These are phyloP conservation scores for Torymus auratus DNA, from an alignment of 2,888 invertebrate genomes.

Conservation along the genomic window DNA sequence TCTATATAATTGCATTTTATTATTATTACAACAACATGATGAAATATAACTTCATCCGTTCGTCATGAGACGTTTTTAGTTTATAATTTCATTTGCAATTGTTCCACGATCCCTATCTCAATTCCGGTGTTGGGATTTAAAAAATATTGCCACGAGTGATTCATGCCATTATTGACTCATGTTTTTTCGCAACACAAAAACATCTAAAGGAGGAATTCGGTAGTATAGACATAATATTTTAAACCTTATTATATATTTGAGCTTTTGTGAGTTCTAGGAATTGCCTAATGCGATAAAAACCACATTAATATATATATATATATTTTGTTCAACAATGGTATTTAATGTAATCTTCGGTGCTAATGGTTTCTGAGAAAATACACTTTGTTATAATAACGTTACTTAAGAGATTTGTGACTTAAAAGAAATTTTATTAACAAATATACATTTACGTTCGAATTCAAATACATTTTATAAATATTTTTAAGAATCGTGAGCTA, in stretches of 20 bases:
- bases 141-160: slow-evolving; percentile 15
- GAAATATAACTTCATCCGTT: too few relatives aligned
- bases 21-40: too few relatives aligned
- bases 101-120: background rate
- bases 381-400: too few relatives aligned
- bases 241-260: background rate
- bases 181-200: slow-evolving; percentile 14
- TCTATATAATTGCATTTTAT: too few relatives aligned
- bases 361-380: too few relatives aligned
- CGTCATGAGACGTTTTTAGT: too few relatives aligned
- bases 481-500: too few relatives aligned
- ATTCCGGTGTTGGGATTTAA: background rate
- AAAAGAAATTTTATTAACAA: too few relatives aligned
- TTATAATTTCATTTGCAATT: background rate
- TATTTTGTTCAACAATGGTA: background rate
- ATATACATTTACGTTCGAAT: too few relatives aligned
- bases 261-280: background rate
- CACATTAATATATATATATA: background rate
- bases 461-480: too few relatives aligned
- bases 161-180: slow-evolving; percentile 17
- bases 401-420: too few relatives aligned
- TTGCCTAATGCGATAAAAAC: slow-evolving; percentile 5
- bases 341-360: too few relatives aligned
- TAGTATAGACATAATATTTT: slow-evolving; percentile 39
- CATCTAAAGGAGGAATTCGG: slow-evolving; percentile 12